phyloP scores from a whole-genome alignment of 2,113 vertebrate genomes.

The Arothron firmamentum region DNA sequence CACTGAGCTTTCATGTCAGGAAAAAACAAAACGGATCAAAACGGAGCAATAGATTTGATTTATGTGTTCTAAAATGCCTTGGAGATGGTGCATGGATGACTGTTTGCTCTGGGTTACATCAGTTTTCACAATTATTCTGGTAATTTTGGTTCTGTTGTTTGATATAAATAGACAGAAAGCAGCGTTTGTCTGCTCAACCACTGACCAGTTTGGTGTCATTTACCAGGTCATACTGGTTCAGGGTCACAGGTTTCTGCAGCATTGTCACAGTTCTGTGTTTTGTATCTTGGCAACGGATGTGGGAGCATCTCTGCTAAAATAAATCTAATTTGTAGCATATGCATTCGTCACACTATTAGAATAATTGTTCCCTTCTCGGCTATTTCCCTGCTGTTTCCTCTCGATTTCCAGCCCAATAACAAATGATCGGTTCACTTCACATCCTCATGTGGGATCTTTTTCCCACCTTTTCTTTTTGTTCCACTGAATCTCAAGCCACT shows the following conservation, averaged over 20 bases:
- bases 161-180: no score
- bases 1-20: slow-evolving; percentile 11
- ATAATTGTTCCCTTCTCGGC: slow-evolving; percentile 99
- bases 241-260: no score
- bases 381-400: slow-evolving; percentile 95
- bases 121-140: no score
- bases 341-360: slow-evolving; percentile 96
- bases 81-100: neutral
- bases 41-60: neutral
- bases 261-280: no score
- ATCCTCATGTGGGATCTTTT: slow-evolving; percentile 79
- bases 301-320: slow-evolving; percentile 83
- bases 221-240: no score
- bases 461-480: slow-evolving; percentile 50
- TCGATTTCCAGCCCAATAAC: slow-evolving; percentile 85
- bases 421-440: slow-evolving; percentile 94
- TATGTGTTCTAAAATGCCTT: neutral
- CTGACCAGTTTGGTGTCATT: no score
- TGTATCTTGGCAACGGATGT: slow-evolving; percentile 68
- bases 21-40: neutral
- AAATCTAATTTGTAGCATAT: slow-evolving; percentile 94
- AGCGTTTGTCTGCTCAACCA: no score
- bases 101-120: neutral
- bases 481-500: slow-evolving; percentile 51
- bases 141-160: no score